Evolutionary conservation across 2,888 invertebrate genomes (phyloP), one percentile per base, ranked within the genome.

Genomic region (Norana najaformis): DNA sequence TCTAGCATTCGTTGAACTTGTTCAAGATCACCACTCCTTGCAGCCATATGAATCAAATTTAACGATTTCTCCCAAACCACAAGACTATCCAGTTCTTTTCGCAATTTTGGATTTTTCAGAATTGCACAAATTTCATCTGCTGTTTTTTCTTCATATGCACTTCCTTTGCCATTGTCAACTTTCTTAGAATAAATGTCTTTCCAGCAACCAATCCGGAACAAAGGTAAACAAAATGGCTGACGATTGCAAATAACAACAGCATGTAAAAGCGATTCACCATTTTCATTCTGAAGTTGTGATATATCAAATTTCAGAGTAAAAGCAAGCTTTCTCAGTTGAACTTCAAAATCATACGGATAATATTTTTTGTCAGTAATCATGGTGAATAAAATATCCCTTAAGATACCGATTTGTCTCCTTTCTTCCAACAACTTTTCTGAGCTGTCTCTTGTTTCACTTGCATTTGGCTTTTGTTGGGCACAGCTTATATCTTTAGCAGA

Each of bases 181-280:
- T 35, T 41, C 30, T n/a, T 20, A n/a, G 88, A 34, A 37, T 35
- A 35, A n/a, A 88, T 88, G 20, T 88, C 39, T 20, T 37, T 88
- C 88, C 88, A 88, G 88, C 88, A 88, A 34, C 88, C 88, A 8
- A 41, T 20, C 20, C 88, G 88, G 41, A 88, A 88, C 35, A 88
- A 41, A 30, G 88, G 30, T n/a, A 39, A 41, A 38, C 37, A 38
- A 39, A 88, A 88, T 39, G 38, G 37, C 30, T 37, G 35, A 39
- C 41, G 37, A 34, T 88, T 39, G 23, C n/a, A 35, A 35, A 88
- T 88, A 41, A 39, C 88, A 38, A 41, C 13, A 88, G 39, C 38
- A 41, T 88, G 88, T 39, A 88, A 41, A 37, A 88, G 88, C 11
- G 88, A 39, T 39, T 38, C 35, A 35, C 88, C 88, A 39, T 35